Evolutionary conservation across 1,140 invertebrate species (phyloP).

Genomic region (Acromyrmex heyeri): DNA sequence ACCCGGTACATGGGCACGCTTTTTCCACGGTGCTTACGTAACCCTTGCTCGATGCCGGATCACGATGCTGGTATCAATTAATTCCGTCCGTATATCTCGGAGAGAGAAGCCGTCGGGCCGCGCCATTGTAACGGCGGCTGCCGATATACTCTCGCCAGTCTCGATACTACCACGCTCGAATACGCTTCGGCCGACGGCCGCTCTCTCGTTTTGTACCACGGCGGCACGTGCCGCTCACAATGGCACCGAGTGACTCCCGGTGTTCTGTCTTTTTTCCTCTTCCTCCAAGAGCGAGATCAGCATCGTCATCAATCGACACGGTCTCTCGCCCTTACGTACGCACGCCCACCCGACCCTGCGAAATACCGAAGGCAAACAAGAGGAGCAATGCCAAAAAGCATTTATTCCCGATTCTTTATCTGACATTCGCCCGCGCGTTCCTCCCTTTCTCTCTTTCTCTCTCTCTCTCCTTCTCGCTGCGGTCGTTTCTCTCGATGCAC

Average conservation of each 20-base stretch:
- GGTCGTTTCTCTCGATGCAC: constrained; percentile 7
- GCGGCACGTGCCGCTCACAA: constrained; percentile 85
- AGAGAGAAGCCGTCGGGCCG: constrained; percentile 30
- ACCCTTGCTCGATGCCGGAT: constrained; percentile 82
- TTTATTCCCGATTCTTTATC: constrained; percentile 76
- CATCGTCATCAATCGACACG: constrained; percentile 85
- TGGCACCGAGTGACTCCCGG: constrained; percentile 82
- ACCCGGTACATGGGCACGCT: constrained; percentile 57
- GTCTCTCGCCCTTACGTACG: constrained; percentile 78
- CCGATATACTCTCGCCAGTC: constrained; percentile 40
- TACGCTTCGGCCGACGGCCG: constrained; percentile 63
- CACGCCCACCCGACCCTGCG: constrained; percentile 71
- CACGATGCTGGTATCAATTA: constrained; percentile 85
- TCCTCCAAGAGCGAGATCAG: constrained; percentile 36
- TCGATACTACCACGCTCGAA: constrained; percentile 57
- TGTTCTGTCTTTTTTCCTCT: constrained; percentile 43
- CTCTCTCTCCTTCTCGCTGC: constrained; percentile 10
- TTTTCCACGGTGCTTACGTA: constrained; percentile 79
- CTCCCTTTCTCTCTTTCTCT: constrained; percentile 39
- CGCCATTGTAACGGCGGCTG: constrained; percentile 58
- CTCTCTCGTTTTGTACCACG: constrained; percentile 73
- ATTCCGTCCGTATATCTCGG: constrained; percentile 80
- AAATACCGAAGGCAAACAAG: constrained; percentile 86
- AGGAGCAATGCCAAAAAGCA: constrained; percentile 81
- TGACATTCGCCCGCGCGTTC: constrained; percentile 25